phyloP scores from a whole-genome alignment of 2,113 vertebrate species.

The Colistium nudipinnis region DNA sequence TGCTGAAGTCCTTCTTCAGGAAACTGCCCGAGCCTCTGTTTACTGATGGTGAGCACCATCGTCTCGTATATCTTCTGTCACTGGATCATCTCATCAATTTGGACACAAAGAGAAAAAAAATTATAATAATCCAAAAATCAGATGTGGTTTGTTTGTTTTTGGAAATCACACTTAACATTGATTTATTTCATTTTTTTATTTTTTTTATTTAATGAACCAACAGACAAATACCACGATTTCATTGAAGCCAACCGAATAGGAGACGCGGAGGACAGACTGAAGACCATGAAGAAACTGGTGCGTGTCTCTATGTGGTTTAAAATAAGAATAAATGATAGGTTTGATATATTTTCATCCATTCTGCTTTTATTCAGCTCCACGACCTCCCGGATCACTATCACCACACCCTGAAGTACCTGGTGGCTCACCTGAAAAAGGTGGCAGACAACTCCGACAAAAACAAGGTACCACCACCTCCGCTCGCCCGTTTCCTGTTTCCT shows the following conservation, averaged over 20 bases:
- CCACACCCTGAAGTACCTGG: constrained; percentile 92
- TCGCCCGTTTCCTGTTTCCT: neutral
- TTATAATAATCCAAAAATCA: too few species aligned
- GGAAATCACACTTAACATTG: neutral
- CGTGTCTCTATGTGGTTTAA: constrained; percentile 10
- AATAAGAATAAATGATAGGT: too few species aligned
- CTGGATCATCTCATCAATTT: neutral
- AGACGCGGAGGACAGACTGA: constrained; percentile 89
- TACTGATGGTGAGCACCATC: constrained; percentile 89
- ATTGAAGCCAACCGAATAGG: constrained; percentile 95
- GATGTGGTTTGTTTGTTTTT: neutral
- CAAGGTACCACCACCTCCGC: constrained; percentile 81
- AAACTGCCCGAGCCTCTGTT: constrained; percentile 96
- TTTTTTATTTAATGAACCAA: too few species aligned
- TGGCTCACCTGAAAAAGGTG: constrained; percentile 92
- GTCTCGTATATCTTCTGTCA: neutral
- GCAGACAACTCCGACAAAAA: constrained; percentile 94
- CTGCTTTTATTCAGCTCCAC: constrained; percentile 80
- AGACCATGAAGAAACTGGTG: constrained; percentile 93
- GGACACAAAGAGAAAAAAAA: neutral
- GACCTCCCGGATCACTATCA: constrained; percentile 92
- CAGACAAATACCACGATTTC: constrained; percentile 95
- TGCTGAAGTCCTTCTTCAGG: constrained; percentile 95
- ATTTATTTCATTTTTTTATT: too few species aligned
- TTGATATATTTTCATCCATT: neutral